A percentile compares a stretch with the other conserved stretches of the same genome.
Conservation (phyloP, 2,797 vertebrate species). For the Squalus acanthias region DNA sequence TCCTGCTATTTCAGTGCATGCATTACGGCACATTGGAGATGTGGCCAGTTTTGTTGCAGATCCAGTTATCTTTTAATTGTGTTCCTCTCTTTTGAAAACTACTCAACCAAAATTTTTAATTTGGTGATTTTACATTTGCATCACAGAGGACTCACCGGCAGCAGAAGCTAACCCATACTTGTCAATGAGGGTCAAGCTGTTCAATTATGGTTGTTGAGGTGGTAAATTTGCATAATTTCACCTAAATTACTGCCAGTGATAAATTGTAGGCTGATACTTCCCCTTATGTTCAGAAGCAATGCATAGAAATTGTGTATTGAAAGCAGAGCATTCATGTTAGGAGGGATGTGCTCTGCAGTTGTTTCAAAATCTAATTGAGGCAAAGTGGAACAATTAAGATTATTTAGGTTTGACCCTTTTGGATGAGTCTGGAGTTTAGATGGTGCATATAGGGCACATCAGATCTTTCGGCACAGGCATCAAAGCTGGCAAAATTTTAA, state of each 20-base stretch:
- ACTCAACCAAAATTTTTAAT: constrained; percentile 22
- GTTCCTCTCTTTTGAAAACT: neutral
- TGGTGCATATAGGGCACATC: neutral
- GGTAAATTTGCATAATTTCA: constrained; percentile 34
- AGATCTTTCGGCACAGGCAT: neutral
- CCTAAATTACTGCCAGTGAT: constrained; percentile 15
- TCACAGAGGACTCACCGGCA: neutral
- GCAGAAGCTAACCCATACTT: constrained; percentile 19
- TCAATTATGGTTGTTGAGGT: constrained; percentile 14
- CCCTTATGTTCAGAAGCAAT: neutral
- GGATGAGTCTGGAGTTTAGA: neutral
- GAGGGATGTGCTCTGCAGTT: neutral
- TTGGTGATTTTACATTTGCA: constrained; percentile 9
- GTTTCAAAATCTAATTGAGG: constrained; percentile 20
- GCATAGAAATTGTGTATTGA: constrained; percentile 1
- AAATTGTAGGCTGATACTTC: constrained; percentile 12
- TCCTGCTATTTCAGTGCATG: neutral
- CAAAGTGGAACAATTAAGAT: neutral
- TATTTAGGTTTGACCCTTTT: neutral
- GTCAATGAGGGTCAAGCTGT: neutral
- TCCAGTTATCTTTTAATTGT: constrained; percentile 1
- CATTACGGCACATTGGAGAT: neutral
- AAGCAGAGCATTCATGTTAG: neutral
- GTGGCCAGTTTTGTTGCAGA: neutral
- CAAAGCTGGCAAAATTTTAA: neutral